Percentiles rank a stretch among this genome's conserved stretches.
Conservation (phyloP, 2,113 vertebrate genomes). For the Scomber scombrus region DNA sequence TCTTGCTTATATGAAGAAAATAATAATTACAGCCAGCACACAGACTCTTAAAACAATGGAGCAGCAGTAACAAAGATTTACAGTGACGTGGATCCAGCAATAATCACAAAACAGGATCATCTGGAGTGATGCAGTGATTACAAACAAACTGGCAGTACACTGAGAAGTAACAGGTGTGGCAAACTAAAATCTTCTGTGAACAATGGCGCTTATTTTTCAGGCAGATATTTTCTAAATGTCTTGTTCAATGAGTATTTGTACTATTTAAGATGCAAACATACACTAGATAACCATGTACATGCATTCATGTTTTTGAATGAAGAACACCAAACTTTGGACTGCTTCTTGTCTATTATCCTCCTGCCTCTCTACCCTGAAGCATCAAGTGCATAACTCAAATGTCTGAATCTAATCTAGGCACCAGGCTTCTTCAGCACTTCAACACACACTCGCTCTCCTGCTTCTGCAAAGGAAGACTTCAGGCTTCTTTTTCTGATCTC, state of each 20-base stretch:
- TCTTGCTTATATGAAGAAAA: constrained; percentile 39
- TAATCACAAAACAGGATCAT: constrained; percentile 48
- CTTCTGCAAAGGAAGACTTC: constrained; percentile 31
- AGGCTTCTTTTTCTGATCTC: neutral
- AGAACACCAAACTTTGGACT: constrained; percentile 29
- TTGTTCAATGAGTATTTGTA: constrained; percentile 31
- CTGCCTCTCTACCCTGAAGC: constrained; percentile 33
- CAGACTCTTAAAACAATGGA: constrained; percentile 39
- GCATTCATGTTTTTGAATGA: constrained; percentile 40
- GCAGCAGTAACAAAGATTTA: constrained; percentile 50
- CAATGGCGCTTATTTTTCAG: neutral
- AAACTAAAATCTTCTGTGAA: constrained; percentile 21
- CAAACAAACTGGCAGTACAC: constrained; percentile 17
- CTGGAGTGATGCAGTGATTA: constrained; percentile 29
- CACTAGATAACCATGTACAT: constrained; percentile 53
- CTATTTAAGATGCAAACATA: constrained; percentile 42
- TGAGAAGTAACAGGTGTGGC: constrained; percentile 10
- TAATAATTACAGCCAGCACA: constrained; percentile 42
- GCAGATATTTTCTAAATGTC: constrained; percentile 33
- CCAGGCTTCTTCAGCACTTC: constrained; percentile 28
- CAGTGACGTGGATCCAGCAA: constrained; percentile 53
- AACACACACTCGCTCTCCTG: constrained; percentile 14
- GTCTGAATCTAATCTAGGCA: constrained; percentile 41
- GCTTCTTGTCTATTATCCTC: constrained; percentile 36
- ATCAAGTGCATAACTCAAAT: constrained; percentile 39